Percentiles rank a stretch among this genome's conserved stretches.
Evolutionary conservation across 1,140 invertebrate genomes (phyloP).

Genomic region (Aphelinus atriplicis): DNA sequence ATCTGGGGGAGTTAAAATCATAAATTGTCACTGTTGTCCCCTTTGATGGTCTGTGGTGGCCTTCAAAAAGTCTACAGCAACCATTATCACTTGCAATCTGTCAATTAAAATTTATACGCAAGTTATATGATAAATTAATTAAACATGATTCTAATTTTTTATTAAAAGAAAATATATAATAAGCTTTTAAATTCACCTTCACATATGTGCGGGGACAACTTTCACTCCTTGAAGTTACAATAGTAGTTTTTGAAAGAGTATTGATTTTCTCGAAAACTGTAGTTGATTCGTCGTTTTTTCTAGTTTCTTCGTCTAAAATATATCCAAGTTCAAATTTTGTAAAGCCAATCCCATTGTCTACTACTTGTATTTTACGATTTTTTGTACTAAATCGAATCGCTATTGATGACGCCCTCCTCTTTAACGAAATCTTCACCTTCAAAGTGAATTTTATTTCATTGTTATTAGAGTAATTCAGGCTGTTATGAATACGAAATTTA

Average conservation of each 20-base stretch:
- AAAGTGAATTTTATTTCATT: constrained; percentile 13
- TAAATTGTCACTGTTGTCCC: constrained; percentile 54
- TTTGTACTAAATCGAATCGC: constrained; percentile 49
- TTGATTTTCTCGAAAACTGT: constrained; percentile 44
- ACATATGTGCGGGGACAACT: constrained; percentile 46
- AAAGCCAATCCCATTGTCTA: constrained; percentile 58
- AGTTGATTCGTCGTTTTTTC: constrained; percentile 6
- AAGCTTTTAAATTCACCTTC: constrained; percentile 45
- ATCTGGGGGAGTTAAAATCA: constrained; percentile 40
- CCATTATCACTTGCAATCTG: constrained; percentile 4
- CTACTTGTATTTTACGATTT: constrained; percentile 50
- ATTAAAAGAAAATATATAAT: not conserved
- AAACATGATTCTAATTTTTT: not conserved
- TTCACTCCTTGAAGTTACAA: constrained; percentile 47
- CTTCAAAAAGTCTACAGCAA: constrained; percentile 35
- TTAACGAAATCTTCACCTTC: constrained; percentile 51
- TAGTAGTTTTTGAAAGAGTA: constrained; percentile 36
- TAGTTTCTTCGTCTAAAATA: constrained; percentile 41
- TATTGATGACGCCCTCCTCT: constrained; percentile 46
- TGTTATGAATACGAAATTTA: constrained; percentile 4
- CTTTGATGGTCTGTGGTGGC: constrained; percentile 44
- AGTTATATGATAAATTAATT: not conserved
- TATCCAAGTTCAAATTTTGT: constrained; percentile 31
- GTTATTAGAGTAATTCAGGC: not conserved
- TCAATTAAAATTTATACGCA: no score